Base-by-base conservation (phyloP, 2,113 vertebrate genomes). In the Meles meles region DNA sequence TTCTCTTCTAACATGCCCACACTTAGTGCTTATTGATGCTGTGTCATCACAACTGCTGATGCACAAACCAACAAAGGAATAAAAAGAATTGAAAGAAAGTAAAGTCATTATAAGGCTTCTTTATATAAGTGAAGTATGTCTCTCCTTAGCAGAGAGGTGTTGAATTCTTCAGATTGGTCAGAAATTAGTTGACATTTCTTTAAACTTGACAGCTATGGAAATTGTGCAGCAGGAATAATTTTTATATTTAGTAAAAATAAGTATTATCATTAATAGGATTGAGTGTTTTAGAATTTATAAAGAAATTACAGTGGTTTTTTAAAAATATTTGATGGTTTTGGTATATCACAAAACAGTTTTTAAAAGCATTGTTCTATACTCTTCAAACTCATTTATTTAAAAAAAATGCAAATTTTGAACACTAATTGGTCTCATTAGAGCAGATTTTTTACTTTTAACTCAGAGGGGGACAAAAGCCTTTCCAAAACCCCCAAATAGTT, bases 191-290 rank as follows among this genome's bases (percentile, higher is more conserved):
- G 39, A 67, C 1, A 31, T 82, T 72, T 88, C 10, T 65, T 21
- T 25, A 97, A 95, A 17, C 6, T 59, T 59, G 23, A 90, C 23
- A 81, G 3, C 5, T 18, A 74, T 76, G 17, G 14, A 57, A 84
- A 86, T 67, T 34, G 31, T 69, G 2, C 7, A 67, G 4, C 20
- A 88, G 4, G 52, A 83, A 63, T 49, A 57, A 29, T 47, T 63
- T 92, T 47, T 44, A 74, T 86, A 47, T 89, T 97, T 88, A 84
- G 17, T 69, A 76, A 85, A 87, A 94, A 57, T 55, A 88, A 77
- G 0, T 20, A 86, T 72, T 63, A 65, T 74, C 14, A 55, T 23
- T 31, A 52, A 63, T 71, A 83, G 37, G 18, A 25, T 29, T 83
- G 88, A 89, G 11, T 92, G 67, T 67, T 83, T 92, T 74, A n/a